Conservation (phyloP, 2,797 vertebrate genomes). For the Odontamblyopus lacepedii region DNA sequence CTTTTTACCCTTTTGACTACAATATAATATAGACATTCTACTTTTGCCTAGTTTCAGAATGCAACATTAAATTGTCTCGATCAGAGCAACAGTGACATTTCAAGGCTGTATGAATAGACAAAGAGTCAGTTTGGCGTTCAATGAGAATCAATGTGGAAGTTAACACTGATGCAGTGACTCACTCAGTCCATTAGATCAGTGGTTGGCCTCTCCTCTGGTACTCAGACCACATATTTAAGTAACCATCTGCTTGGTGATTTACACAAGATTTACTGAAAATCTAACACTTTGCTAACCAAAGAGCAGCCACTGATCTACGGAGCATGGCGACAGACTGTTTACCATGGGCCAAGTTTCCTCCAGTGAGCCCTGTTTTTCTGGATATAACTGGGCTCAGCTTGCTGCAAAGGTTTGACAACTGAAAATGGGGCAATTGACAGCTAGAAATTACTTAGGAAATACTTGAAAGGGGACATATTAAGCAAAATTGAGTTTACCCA, state of each 20-base stretch:
- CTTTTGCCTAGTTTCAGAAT: background rate
- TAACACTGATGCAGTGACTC: conserved; percentile 77
- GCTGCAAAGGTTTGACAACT: conserved; percentile 43
- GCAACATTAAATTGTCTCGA: background rate
- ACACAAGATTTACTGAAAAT: conserved; percentile 69
- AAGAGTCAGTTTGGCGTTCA: background rate
- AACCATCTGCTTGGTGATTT: conserved; percentile 78
- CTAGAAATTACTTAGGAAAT: too few species aligned
- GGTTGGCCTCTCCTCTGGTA: conserved; percentile 69
- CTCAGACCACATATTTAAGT: conserved; percentile 70
- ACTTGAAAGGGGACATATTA: too few species aligned
- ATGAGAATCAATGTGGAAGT: background rate
- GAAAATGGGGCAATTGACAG: conserved; percentile 28
- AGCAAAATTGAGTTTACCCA: too few species aligned
- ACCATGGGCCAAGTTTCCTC: conserved; percentile 69
- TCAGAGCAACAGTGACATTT: background rate
- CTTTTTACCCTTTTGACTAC: background rate
- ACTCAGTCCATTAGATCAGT: conserved; percentile 79
- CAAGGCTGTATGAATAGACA: background rate
- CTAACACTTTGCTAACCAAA: conserved; percentile 73
- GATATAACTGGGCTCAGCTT: conserved; percentile 52
- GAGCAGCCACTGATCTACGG: conserved; percentile 59
- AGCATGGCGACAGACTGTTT: conserved; percentile 59
- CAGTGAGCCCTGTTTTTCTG: conserved; percentile 58
- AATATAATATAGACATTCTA: background rate